Evolutionary conservation across 2,797 vertebrate species (phyloP), one percentile per base, ranked within the genome.

Genomic region (Adelosebastes latens): DNA sequence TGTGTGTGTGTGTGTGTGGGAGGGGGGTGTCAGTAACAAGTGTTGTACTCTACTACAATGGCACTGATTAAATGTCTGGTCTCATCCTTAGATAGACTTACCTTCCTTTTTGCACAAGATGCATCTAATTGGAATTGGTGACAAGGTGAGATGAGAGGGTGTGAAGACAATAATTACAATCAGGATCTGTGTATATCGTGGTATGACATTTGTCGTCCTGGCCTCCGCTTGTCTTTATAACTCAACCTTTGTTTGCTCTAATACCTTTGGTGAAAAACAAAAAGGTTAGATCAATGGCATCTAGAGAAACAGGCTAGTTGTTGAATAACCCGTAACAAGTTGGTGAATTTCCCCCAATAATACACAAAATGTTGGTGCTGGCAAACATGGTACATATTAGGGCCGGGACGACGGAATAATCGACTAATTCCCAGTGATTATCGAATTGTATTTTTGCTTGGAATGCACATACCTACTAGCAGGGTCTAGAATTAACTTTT

Each of bases 101-200:
- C 24, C 31, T 34, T 34, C 24, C 55, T 14, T 24, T 74, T 66
- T 82, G 60, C 62, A 77, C 64, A 78, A 42, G 68, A 69, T 66
- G 65, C 77, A 81, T 72, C 65, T 86, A 80, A 86, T 87, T 80
- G 14, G 27, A 72, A 72, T 10, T 24, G 64, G 66, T 77, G 82
- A 71, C 73, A 81, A 73, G 64, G 79, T 80, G 72, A 84, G 67
- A 70, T 2, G 12, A 82, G 71, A 64, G 34, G 67, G 39, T 68
- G 20, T 68, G 65, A 42, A 82, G 70, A 77, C 25, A 56, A 62
- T 82, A 83, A 90, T 92, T 88, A 75, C 61, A 83, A 82, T 87
- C 77, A 82, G 77, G 55, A 53, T 80, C 53, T 4, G 16, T 12
- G 63, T 84, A n/a, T 71, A 72, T 67, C 42, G 80, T 46, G 60